Percentiles rank a stretch among this genome's conserved stretches.
These are phyloP conservation scores for Himalopsyche tibetana DNA, from an alignment of 2,888 invertebrate genomes.

Conservation along the genomic window DNA sequence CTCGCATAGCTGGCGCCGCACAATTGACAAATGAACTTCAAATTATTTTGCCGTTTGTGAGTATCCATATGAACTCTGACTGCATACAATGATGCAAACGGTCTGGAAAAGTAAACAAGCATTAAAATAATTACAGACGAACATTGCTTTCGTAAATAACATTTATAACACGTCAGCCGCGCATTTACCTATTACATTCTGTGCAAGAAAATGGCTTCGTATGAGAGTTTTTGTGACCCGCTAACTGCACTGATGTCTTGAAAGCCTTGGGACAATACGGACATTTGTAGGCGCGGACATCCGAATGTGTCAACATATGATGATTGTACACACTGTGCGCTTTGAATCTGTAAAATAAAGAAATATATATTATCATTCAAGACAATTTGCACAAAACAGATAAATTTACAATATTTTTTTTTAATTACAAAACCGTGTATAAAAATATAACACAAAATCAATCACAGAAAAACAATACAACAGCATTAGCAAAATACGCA, in stretches of 20 bases:
- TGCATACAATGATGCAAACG: slow-evolving; percentile 87
- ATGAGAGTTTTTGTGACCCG: slow-evolving; percentile 88
- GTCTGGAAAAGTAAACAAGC: slow-evolving; percentile 72
- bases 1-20: slow-evolving; percentile 88
- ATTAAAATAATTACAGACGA: not conserved
- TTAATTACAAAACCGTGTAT: not conserved
- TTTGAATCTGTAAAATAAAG: slow-evolving; percentile 79
- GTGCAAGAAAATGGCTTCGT: slow-evolving; percentile 88
- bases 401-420: no score
- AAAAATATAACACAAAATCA: not conserved
- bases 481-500: not conserved
- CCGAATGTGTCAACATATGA: slow-evolving; percentile 85
- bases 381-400: no score
- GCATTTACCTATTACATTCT: slow-evolving; percentile 80
- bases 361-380: slow-evolving; percentile 43
- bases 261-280: slow-evolving; percentile 87
- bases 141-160: not conserved
- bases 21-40: slow-evolving; percentile 82
- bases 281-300: slow-evolving; percentile 86
- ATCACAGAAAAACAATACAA: not conserved
- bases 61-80: slow-evolving; percentile 86
- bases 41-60: slow-evolving; percentile 82
- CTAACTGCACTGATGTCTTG: slow-evolving; percentile 87
- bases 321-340: slow-evolving; percentile 88
- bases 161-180: not conserved